Percentiles rank a stretch among this genome's conserved stretches.
These are phyloP conservation scores for Troides helena DNA, from an alignment of 2,888 invertebrate genomes.

Conservation along the genomic window DNA sequence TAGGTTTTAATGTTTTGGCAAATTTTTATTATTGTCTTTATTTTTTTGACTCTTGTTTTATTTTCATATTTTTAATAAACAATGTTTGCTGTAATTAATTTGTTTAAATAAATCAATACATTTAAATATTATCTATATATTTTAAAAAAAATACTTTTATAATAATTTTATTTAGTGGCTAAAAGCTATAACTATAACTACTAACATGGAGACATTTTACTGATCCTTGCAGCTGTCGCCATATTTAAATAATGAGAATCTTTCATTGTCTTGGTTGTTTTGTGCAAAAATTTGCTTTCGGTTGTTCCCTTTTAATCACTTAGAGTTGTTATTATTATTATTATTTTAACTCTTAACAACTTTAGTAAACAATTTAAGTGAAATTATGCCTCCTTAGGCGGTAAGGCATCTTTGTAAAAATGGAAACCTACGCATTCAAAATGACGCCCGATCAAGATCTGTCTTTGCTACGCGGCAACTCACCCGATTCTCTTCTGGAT, in stretches of 20 bases:
- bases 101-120: neutral
- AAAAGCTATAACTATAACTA: neutral
- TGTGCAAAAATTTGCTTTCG: slow-evolving; percentile 36
- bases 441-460: slow-evolving; percentile 53
- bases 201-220: neutral
- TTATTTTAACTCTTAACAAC: slow-evolving; percentile 10
- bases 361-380: slow-evolving; percentile 23
- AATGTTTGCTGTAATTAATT: neutral
- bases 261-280: slow-evolving; percentile 37
- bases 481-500: slow-evolving; percentile 82
- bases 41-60: too few species aligned
- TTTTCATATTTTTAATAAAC: too few species aligned
- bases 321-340: slow-evolving; percentile 20
- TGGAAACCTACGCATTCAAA: slow-evolving; percentile 38
- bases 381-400: slow-evolving; percentile 42
- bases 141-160: too few species aligned
- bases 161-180: neutral
- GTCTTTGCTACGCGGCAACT: slow-evolving; percentile 55
- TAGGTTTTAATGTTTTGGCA: too few species aligned
- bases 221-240: slow-evolving; percentile 2
- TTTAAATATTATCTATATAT: neutral
- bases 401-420: slow-evolving; percentile 44
- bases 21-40: too few species aligned
- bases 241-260: slow-evolving; percentile 10
- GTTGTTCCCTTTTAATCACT: slow-evolving; percentile 24